A percentile compares a stretch with the other conserved stretches of the same genome.
phyloP scores from a whole-genome alignment of 1,140 invertebrate genomes.

The Drosophila subobscura region DNA sequence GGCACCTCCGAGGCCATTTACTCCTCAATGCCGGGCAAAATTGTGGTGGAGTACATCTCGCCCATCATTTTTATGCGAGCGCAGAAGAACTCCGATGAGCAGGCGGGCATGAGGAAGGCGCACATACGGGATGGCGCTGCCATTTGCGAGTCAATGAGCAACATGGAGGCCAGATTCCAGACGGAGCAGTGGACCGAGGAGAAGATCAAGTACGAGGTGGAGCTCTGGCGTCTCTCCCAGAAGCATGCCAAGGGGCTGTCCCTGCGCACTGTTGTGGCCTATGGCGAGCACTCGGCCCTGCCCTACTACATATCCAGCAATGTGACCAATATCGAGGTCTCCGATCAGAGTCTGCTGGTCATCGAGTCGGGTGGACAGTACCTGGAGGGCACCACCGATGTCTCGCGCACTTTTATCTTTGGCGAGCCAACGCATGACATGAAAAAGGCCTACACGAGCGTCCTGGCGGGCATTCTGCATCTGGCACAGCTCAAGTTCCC shows the following conservation, averaged over 20 bases:
- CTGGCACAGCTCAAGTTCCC: conserved; percentile 89
- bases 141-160: conserved; percentile 94
- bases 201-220: conserved; percentile 87
- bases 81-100: conserved; percentile 93
- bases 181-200: conserved; percentile 88
- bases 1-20: conserved; percentile 92
- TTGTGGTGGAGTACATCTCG: conserved; percentile 86
- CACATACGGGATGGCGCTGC: conserved; percentile 94
- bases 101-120: conserved; percentile 93
- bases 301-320: conserved; percentile 94
- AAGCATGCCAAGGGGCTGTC: conserved; percentile 88
- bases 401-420: conserved; percentile 95
- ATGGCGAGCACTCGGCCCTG: conserved; percentile 93
- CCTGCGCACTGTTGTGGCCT: conserved; percentile 95
- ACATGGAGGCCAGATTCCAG: conserved; percentile 88
- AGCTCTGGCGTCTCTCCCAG: conserved; percentile 89
- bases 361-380: conserved; percentile 91
- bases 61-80: conserved; percentile 93
- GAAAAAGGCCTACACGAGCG: conserved; percentile 93
- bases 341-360: conserved; percentile 87
- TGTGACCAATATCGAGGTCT: conserved; percentile 89
- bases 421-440: conserved; percentile 90
- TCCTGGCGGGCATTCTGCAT: conserved; percentile 94
- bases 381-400: conserved; percentile 95
- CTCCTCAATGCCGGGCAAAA: conserved; percentile 86